Evolutionary conservation across 1,140 invertebrate genomes (phyloP).

Genomic region (Calliphora vicina): DNA sequence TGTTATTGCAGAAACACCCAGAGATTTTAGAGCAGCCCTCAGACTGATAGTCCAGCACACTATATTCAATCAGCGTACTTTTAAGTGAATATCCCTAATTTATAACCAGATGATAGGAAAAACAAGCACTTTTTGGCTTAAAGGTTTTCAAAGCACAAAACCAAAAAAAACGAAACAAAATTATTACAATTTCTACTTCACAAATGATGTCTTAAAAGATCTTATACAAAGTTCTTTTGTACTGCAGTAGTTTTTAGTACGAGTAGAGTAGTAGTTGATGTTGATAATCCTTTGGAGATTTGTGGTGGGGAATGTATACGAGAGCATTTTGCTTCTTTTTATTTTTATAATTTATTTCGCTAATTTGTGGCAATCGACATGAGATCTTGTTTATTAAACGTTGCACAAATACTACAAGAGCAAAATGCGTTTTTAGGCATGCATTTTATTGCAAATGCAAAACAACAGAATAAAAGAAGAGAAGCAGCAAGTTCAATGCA

Average conservation of each 20-base stretch:
- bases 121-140: not conserved
- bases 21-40: too few relatives aligned
- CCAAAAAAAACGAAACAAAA: not conserved
- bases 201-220: not conserved
- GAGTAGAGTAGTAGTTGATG: not conserved
- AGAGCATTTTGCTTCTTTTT: not conserved
- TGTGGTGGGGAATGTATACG: not conserved
- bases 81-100: not conserved
- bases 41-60: too few relatives aligned
- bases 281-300: not conserved
- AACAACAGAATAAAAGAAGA: not conserved
- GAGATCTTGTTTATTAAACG: slow-evolving; percentile 58
- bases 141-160: not conserved
- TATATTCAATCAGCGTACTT: too few relatives aligned
- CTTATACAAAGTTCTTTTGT: not conserved
- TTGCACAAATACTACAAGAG: slow-evolving; percentile 45
- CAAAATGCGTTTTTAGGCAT: slow-evolving; percentile 19
- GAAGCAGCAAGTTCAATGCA: not conserved
- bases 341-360: slow-evolving; percentile 52
- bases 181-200: not conserved
- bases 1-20: too few relatives aligned
- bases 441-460: not conserved
- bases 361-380: slow-evolving; percentile 57
- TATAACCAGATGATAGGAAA: not conserved
- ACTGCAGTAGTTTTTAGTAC: not conserved